A percentile compares a stretch with the other conserved stretches of the same genome.
phyloP scores from a whole-genome alignment of 2,888 invertebrate genomes.

The Andrena camellia region DNA sequence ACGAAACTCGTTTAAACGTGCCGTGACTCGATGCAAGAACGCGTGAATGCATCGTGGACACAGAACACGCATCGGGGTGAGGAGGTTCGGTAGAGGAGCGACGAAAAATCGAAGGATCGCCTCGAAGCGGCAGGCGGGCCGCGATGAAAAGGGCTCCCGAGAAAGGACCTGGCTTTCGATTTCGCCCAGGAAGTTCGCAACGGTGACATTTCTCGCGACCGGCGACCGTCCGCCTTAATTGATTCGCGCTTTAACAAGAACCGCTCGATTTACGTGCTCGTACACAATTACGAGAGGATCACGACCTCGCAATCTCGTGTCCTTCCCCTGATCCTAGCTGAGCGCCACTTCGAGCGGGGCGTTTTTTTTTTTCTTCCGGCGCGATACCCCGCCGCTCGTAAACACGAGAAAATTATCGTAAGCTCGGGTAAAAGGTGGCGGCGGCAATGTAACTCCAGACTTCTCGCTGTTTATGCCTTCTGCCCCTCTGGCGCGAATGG shows the following conservation, averaged over 20 bases:
- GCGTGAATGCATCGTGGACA: slow-evolving; percentile 32
- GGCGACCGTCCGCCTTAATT: slow-evolving; percentile 28
- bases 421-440: slow-evolving; percentile 66
- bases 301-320: slow-evolving; percentile 42
- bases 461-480: slow-evolving; percentile 48
- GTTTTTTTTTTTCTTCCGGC: slow-evolving; percentile 38
- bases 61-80: background rate
- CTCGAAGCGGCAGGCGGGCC: background rate
- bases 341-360: slow-evolving; percentile 6
- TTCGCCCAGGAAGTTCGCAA: background rate
- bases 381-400: slow-evolving; percentile 65
- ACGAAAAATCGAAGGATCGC: slow-evolving; percentile 25
- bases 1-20: slow-evolving; percentile 73
- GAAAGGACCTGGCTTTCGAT: background rate
- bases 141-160: background rate
- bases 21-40: slow-evolving; percentile 59
- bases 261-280: slow-evolving; percentile 22
- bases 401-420: slow-evolving; percentile 75
- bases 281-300: slow-evolving; percentile 6
- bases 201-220: background rate
- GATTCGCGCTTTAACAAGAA: slow-evolving; percentile 46
- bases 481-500: background rate
- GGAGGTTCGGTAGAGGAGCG: background rate
- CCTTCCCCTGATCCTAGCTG: slow-evolving; percentile 9
- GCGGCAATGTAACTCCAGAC: slow-evolving; percentile 54